These are phyloP conservation scores for Heteropelma amictum DNA, from an alignment of 2,888 invertebrate genomes.

Conservation along the genomic window DNA sequence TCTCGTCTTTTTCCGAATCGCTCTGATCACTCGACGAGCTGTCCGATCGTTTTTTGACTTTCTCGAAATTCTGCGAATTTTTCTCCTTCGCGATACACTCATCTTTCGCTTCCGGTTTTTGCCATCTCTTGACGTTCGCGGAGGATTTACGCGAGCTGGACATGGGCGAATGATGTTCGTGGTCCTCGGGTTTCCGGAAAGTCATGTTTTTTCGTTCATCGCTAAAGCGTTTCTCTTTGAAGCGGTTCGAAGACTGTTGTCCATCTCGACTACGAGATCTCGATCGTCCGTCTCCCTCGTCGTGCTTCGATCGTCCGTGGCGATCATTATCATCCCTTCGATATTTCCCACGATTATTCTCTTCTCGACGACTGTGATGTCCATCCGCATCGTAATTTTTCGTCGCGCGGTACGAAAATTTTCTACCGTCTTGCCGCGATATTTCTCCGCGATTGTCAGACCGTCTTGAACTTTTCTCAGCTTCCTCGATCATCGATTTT, in stretches of 20 bases:
- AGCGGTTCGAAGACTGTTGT: constrained; percentile 48
- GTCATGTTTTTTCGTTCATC: constrained; percentile 49
- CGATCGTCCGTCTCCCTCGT: constrained; percentile 55
- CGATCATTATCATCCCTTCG: constrained; percentile 2
- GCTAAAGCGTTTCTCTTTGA: constrained; percentile 44
- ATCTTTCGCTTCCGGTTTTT: constrained; percentile 60
- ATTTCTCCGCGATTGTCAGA: constrained; percentile 13
- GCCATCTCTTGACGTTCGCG: constrained; percentile 63
- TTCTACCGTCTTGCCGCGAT: constrained; percentile 4
- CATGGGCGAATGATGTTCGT: constrained; percentile 50
- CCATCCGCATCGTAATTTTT: constrained; percentile 42
- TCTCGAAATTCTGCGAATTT: not conserved
- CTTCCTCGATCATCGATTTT: constrained; percentile 78
- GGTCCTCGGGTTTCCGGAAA: constrained; percentile 67
- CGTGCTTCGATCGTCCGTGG: constrained; percentile 15
- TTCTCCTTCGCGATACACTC: constrained; percentile 38
- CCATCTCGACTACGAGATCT: constrained; percentile 59
- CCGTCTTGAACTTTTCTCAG: constrained; percentile 72
- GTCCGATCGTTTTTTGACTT: constrained; percentile 21
- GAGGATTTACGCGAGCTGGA: constrained; percentile 41
- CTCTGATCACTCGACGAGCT: constrained; percentile 36
- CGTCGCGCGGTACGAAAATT: constrained; percentile 10
- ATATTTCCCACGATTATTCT: constrained; percentile 38
- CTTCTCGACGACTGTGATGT: constrained; percentile 34
- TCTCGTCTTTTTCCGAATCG: constrained; percentile 47